These are phyloP conservation scores for Nicator chloris DNA, from an alignment of 2,113 vertebrate species.

Conservation along the genomic window DNA sequence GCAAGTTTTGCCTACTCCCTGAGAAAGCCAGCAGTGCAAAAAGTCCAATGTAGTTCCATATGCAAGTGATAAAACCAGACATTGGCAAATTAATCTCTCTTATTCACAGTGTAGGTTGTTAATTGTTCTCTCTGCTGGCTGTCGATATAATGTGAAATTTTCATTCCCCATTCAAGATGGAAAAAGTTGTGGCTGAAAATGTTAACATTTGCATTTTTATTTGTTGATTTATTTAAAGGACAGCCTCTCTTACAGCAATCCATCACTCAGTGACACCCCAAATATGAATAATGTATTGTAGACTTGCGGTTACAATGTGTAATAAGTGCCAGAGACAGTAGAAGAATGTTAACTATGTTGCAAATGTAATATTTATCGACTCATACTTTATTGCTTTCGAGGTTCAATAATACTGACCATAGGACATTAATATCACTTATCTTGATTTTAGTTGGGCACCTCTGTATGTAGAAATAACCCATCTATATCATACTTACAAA, in stretches of 20 bases:
- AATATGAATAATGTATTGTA: slow-evolving; percentile 88
- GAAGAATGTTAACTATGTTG: slow-evolving; percentile 82
- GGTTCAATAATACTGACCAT: slow-evolving; percentile 83
- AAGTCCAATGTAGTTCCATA: slow-evolving; percentile 47
- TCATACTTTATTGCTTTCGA: slow-evolving; percentile 80
- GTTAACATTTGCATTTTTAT: slow-evolving; percentile 89
- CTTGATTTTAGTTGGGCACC: slow-evolving; percentile 74
- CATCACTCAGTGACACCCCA: slow-evolving; percentile 82
- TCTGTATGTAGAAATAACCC: slow-evolving; percentile 73
- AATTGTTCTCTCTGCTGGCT: slow-evolving; percentile 81
- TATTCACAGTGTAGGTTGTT: slow-evolving; percentile 74
- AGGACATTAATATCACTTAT: slow-evolving; percentile 84
- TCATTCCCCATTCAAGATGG: slow-evolving; percentile 80
- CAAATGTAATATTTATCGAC: slow-evolving; percentile 85
- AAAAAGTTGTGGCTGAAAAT: slow-evolving; percentile 83
- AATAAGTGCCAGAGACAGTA: slow-evolving; percentile 80
- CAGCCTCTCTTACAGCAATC: slow-evolving; percentile 82
- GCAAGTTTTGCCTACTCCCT: slow-evolving; percentile 32
- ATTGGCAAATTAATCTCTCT: slow-evolving; percentile 75
- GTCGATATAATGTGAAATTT: slow-evolving; percentile 81
- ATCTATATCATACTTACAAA: slow-evolving; percentile 69
- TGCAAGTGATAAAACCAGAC: slow-evolving; percentile 70
- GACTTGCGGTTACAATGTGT: slow-evolving; percentile 80
- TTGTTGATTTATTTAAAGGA: slow-evolving; percentile 89
- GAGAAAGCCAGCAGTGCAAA: slow-evolving; percentile 42